phyloP scores from a whole-genome alignment of 2,888 invertebrate genomes.

The Tinea semifulvella region DNA sequence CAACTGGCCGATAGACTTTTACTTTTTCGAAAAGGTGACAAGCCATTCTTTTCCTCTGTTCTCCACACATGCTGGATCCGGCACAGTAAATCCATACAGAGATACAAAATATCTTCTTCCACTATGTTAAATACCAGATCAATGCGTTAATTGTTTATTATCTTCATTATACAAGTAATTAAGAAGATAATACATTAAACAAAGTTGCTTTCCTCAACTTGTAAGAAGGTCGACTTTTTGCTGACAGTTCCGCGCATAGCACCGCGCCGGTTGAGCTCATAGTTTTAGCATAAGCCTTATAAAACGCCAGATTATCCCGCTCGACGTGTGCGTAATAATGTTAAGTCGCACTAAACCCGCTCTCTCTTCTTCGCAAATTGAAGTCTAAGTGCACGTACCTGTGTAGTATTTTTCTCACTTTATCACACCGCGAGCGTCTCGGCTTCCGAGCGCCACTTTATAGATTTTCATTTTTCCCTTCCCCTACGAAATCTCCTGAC shows the following conservation, averaged over 20 bases:
- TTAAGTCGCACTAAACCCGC: conserved; percentile 16
- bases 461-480: background rate
- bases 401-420: background rate
- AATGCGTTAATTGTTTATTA: too few species aligned
- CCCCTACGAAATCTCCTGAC: too few species aligned
- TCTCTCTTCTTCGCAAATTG: conserved; percentile 14
- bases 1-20: too few species aligned
- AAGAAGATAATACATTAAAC: too few species aligned
- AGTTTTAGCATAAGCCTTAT: conserved; percentile 18
- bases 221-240: conserved; percentile 1
- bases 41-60: too few species aligned
- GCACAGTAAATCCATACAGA: too few species aligned
- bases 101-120: too few species aligned
- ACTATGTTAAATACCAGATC: too few species aligned
- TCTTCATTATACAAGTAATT: too few species aligned
- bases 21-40: too few species aligned
- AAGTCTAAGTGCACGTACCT: conserved; percentile 6
- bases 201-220: background rate
- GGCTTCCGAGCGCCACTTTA: background rate
- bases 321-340: conserved; percentile 17
- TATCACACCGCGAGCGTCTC: conserved; percentile 3
- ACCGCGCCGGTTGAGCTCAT: conserved; percentile 12
- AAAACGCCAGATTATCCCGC: conserved; percentile 17
- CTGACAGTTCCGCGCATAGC: background rate
- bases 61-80: too few species aligned